These are phyloP conservation scores for Byasa hedistus DNA, from an alignment of 2,888 invertebrate genomes.

Conservation along the genomic window DNA sequence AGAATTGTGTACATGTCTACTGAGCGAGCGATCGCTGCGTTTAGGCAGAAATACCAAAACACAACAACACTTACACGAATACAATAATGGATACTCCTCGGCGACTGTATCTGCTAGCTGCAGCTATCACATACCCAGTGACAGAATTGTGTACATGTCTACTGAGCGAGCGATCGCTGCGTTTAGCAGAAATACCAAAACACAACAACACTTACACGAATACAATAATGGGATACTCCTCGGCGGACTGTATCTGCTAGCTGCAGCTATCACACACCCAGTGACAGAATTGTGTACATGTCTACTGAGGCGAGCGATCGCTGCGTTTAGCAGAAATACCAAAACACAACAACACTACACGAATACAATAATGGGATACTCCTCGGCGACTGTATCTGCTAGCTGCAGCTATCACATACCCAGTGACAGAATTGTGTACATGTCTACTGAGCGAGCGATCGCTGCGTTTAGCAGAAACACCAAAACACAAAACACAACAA, in stretches of 20 bases:
- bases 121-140: slow-evolving; percentile 40
- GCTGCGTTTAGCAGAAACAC: too few species aligned
- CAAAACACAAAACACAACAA: too few species aligned
- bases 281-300: slow-evolving; percentile 1
- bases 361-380: too few species aligned
- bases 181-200: slow-evolving; percentile 18
- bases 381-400: too few species aligned
- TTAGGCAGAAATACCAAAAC: background rate
- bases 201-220: too few species aligned
- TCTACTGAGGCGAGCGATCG: too few species aligned
- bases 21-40: slow-evolving; percentile 1
- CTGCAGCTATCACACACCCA: too few species aligned
- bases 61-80: background rate
- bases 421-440: slow-evolving; percentile 9
- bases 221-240: too few species aligned
- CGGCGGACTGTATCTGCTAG: too few species aligned
- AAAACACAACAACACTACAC: too few species aligned
- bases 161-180: slow-evolving; percentile 32
- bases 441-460: too few species aligned
- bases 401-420: background rate
- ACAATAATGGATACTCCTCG: background rate
- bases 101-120: slow-evolving; percentile 22
- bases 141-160: slow-evolving; percentile 36
- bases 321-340: too few species aligned
- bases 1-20: slow-evolving; percentile 11